Evolutionary conservation across 2,113 vertebrate species (phyloP).

Genomic region (Fregata magnificens): DNA sequence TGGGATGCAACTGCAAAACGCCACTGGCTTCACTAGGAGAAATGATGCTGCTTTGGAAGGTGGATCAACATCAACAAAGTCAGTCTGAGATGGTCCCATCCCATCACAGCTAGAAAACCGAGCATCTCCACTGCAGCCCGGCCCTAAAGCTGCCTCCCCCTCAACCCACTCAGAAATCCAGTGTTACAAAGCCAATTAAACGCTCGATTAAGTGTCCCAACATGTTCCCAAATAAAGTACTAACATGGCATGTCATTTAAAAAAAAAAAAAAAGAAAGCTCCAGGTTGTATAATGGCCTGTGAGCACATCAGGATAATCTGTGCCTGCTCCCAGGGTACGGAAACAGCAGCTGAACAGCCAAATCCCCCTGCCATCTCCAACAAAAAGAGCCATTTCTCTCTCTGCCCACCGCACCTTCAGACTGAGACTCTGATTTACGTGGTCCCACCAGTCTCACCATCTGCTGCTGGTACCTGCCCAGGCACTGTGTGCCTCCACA

Average conservation of each 20-base stretch:
- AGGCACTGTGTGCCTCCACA: fast-evolving
- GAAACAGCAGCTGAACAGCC: neutral
- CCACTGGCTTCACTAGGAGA: neutral
- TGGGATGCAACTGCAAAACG: neutral
- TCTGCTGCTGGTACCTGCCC: neutral
- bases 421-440: neutral
- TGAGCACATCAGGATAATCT: neutral
- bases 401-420: neutral
- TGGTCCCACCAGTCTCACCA: neutral
- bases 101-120: neutral
- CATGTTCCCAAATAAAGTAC: constrained; percentile 14
- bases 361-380: neutral
- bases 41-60: neutral
- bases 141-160: neutral
- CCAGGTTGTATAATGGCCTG: neutral
- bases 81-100: neutral
- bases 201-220: constrained; percentile 40
- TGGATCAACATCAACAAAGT: neutral
- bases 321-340: neutral
- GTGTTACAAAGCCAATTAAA: constrained; percentile 55
- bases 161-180: neutral
- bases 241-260: neutral
- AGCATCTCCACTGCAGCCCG: neutral
- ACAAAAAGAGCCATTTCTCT: neutral
- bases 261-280: neutral